A percentile compares a stretch with the other conserved stretches of the same genome.
phyloP scores from a whole-genome alignment of 2,113 vertebrate species.

The Oreochromis niloticus region DNA sequence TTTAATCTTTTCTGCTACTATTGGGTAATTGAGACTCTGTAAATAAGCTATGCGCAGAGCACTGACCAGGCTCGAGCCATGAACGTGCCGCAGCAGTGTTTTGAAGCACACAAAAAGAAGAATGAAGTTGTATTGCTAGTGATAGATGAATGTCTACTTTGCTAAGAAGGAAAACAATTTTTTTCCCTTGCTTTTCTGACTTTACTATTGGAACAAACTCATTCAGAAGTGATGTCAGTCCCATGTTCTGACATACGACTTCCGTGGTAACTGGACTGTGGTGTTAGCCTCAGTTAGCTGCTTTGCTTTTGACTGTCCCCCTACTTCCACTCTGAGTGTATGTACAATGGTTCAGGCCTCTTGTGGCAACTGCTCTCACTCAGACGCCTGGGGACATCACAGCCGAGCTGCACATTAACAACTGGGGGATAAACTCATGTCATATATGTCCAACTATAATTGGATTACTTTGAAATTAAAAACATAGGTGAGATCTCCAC shows the following conservation, averaged over 20 bases:
- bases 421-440: neutral
- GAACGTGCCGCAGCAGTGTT: neutral
- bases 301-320: neutral
- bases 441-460: neutral
- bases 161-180: neutral
- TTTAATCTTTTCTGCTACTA: neutral
- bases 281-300: neutral
- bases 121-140: neutral
- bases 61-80: neutral
- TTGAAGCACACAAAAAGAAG: neutral
- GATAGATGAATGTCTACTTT: neutral
- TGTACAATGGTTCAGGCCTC: neutral
- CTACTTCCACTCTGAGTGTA: neutral
- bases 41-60: neutral
- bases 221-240: neutral
- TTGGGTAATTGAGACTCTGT: neutral
- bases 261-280: neutral
- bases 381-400: neutral
- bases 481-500: neutral
- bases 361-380: neutral
- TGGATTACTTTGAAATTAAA: neutral
- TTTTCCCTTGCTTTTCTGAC: accelerated
- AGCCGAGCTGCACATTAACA: neutral
- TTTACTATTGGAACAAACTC: neutral
- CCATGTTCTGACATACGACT: neutral